Base-by-base conservation (phyloP, 2,888 invertebrate genomes). In the Lydus trimaculatus region DNA sequence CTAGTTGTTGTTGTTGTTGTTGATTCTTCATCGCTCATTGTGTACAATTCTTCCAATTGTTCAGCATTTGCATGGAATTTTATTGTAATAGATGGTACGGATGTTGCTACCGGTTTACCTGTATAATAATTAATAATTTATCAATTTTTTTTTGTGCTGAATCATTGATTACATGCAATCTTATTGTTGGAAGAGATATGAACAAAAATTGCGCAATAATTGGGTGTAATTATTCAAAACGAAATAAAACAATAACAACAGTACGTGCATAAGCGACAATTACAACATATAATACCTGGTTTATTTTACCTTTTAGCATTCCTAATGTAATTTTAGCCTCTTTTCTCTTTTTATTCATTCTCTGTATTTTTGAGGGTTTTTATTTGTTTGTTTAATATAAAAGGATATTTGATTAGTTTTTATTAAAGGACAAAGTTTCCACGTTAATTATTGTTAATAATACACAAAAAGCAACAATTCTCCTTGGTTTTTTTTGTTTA, bases 21-120 rank as follows among this genome's bases (percentile, higher is more conserved):
- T 56, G 31, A 20, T 33, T 66, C 61, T 39, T 89, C 89, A 79
- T 91, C 91, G 60, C 87, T 88, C 64, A 88, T 87, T 2, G 61
- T n/a, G 77, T 87, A 90, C 13, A 92, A 80, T 79, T 92, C 92
- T 77, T 93, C 92, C 64, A 93, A 82, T 82, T 92, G 91, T 78
- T 93, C 93, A 79, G 91, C 92, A 76, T 91, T 92, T n/a, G 92
- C 91, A 86, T 91, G 91, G 79, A 92, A 93, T 79, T 91, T 90
- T 77, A 93, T 91, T 8, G 91, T 88, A 66, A 90, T 84, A 33
- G 88, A 85, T 58, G 89, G 82, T 63, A 84, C 84, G 17, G 85
- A 85, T 60, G 85, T 83, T 58, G 83, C 84, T 17, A 83, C 81
- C n/a, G 84, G 79, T 79, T 86, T 86, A 73, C 85, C 85, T 85